Evolutionary conservation across 2,113 vertebrate genomes (phyloP).

Genomic region (Mugil cephalus): DNA sequence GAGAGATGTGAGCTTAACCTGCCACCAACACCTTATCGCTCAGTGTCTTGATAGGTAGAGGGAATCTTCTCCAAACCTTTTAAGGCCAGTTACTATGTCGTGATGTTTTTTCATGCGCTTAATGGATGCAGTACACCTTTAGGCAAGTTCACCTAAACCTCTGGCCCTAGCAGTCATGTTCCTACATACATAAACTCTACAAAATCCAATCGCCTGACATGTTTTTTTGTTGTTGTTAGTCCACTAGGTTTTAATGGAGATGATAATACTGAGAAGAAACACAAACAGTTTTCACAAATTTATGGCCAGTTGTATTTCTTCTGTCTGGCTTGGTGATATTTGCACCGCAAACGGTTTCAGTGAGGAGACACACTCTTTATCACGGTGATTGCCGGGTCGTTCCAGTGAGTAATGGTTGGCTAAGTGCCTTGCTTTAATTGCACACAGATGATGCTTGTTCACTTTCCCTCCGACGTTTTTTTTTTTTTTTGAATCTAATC

Average conservation of each 20-base stretch:
- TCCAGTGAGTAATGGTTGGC: not conserved
- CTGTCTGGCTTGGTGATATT: not conserved
- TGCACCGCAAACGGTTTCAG: not conserved
- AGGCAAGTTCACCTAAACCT: not conserved
- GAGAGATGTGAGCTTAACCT: slow-evolving; percentile 17
- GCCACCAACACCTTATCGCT: slow-evolving; percentile 30
- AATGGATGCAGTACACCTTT: slow-evolving; percentile 4
- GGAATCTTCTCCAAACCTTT: slow-evolving; percentile 1
- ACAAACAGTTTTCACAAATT: not conserved
- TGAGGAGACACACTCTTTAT: not conserved
- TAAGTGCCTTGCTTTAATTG: not conserved
- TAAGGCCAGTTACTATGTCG: not conserved
- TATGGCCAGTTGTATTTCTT: not conserved
- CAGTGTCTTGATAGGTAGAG: slow-evolving; percentile 19
- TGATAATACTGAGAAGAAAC: not conserved
- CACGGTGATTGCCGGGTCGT: not conserved
- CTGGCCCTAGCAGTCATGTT: not conserved
- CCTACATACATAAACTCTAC: not conserved
- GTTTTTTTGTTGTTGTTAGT: not conserved
- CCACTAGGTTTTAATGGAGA: not conserved
- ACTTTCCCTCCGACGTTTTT: not conserved
- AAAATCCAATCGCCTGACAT: not conserved
- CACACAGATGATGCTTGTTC: not conserved
- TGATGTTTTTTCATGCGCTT: not conserved
- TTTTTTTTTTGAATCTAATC: not conserved